Evolutionary conservation across 2,797 vertebrate genomes (phyloP), one percentile per base, ranked within the genome.

Genomic region (Gadopsis marmoratus): DNA sequence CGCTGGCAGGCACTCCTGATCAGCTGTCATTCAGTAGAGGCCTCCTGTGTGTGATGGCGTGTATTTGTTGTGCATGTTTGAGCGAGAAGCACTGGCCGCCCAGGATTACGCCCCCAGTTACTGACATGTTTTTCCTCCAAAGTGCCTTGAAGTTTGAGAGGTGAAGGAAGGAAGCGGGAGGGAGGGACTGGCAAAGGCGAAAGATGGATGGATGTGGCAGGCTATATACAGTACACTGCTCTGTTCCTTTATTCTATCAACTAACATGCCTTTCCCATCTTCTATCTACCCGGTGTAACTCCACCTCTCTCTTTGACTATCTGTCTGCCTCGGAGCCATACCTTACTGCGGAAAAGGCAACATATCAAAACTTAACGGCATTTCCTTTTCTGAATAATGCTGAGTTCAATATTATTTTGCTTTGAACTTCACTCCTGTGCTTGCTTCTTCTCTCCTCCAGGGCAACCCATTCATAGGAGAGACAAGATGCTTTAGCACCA

Each of bases 351-450:
- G 76, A 91, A 94, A 92, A 93, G 86, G 92, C 92, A 92, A 92
- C 93, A 94, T 93, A 94, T 95, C 92, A 94, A 89, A 94, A 93
- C 90, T 90, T 90, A 89, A 91, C 92, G 59, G 86, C 89, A 55
- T 91, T 92, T 92, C 92, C 91, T 91, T 94, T 94, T 92, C 89
- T 84, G 93, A 95, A 96, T 95, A 95, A 90, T 95, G 95, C 95
- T 95, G 95, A 96, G 95, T 95, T 95, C 91, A 95, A 95, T 92
- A 92, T 95, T 95, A 95, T 95, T 93, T 90, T 93, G 93, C 93
- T 95, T 95, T 95, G 92, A 95, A 94, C 92, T 93, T 90, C 84
- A 80, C 85, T 89, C 39, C 68, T 56, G 83, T 77, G 75, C 84
- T 88, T 84, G 85, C 83, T 66, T 91, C 81, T 81, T 88, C 88